A percentile compares a stretch with the other conserved stretches of the same genome.
Conservation (phyloP, 2,797 vertebrate species). For the Melanotaenia maccullochi region DNA sequence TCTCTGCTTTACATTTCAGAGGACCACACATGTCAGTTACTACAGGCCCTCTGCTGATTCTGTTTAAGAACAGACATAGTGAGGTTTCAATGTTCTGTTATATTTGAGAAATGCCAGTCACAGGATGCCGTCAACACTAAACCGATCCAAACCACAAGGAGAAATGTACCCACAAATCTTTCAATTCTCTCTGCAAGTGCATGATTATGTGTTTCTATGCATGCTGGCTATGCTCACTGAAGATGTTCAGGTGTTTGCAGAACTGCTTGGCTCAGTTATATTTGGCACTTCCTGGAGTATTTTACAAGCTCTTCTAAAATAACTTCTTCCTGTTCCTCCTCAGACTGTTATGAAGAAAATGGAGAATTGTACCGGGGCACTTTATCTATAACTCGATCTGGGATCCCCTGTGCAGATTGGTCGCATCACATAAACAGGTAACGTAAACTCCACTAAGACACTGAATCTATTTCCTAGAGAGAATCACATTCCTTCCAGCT, state of each 20-base stretch:
- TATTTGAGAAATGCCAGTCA: constrained; percentile 53
- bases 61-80: constrained; percentile 42
- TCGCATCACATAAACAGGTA: constrained; percentile 88
- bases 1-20: constrained; percentile 59
- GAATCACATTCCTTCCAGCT: constrained; percentile 44
- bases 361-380: constrained; percentile 91
- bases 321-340: constrained; percentile 45
- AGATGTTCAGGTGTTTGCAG: constrained; percentile 39
- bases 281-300: constrained; percentile 1
- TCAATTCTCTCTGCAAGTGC: constrained; percentile 23
- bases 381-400: constrained; percentile 91
- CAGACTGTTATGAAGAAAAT: constrained; percentile 93
- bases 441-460: neutral
- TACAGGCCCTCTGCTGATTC: constrained; percentile 40
- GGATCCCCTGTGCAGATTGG: constrained; percentile 93
- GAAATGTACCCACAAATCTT: constrained; percentile 27
- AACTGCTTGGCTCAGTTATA: constrained; percentile 25
- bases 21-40: constrained; percentile 59
- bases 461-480: constrained; percentile 45
- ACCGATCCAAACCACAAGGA: constrained; percentile 65
- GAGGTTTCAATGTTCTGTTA: constrained; percentile 49
- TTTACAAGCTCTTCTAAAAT: constrained; percentile 39
- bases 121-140: constrained; percentile 49
- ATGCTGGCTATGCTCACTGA: constrained; percentile 3
- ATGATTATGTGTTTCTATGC: constrained; percentile 6